phyloP scores from a whole-genome alignment of 2,113 vertebrate genomes.

The Vireo altiloquus region DNA sequence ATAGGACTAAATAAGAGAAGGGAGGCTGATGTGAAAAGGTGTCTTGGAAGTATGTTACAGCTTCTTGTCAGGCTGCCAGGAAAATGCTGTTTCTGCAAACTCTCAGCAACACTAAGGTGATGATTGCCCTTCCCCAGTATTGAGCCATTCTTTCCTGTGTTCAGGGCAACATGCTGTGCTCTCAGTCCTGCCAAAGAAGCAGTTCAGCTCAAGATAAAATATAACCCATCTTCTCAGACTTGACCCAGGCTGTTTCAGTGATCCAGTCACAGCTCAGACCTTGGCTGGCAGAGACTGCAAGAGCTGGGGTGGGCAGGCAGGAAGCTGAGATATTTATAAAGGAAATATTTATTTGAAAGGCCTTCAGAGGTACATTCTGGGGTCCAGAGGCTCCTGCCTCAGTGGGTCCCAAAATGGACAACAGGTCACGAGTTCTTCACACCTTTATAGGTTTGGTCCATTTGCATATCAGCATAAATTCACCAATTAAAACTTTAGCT shows the following conservation, averaged over 20 bases:
- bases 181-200: neutral
- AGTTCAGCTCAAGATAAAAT: neutral
- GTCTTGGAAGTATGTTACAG: neutral
- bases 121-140: accelerated
- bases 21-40: neutral
- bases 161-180: accelerated
- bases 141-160: neutral
- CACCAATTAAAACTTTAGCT: no score
- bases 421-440: no score
- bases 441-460: no score
- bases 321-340: neutral
- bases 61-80: neutral
- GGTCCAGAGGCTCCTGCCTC: no score
- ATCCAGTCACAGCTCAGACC: neutral
- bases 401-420: no score
- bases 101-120: neutral
- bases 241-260: accelerated
- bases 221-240: neutral
- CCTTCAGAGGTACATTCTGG: no score
- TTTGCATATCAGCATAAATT: no score
- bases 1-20: neutral
- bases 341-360: no score
- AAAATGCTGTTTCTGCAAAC: neutral
- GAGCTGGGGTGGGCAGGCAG: neutral
- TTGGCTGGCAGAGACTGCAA: neutral